Evolutionary conservation across 2,888 invertebrate genomes (phyloP).

Genomic region (Chrysodeixis includens): DNA sequence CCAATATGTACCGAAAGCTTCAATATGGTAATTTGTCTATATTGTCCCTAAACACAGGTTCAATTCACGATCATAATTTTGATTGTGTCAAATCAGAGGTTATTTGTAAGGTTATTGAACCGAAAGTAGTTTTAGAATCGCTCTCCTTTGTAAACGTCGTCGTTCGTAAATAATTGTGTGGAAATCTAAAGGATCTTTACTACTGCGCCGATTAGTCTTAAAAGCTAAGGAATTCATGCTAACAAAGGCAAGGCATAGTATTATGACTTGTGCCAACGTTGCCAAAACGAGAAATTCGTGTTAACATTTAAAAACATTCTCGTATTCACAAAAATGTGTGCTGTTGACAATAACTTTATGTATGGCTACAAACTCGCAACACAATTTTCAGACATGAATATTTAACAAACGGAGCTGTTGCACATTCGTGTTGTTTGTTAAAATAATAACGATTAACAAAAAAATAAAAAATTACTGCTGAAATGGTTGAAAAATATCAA

Average conservation of each 20-base stretch:
- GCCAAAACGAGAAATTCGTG: too few relatives aligned
- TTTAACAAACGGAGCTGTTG: not conserved
- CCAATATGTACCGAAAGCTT: slow-evolving; percentile 6
- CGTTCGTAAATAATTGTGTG: not conserved
- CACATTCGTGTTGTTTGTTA: not conserved
- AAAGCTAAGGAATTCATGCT: not conserved
- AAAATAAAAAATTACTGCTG: too few relatives aligned
- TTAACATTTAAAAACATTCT: too few relatives aligned
- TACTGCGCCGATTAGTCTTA: not conserved
- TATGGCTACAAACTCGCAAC: not conserved
- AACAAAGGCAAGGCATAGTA: not conserved
- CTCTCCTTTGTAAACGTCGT: not conserved
- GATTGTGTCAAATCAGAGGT: not conserved
- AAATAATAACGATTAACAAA: not conserved
- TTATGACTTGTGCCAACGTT: too few relatives aligned
- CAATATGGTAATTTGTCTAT: not conserved
- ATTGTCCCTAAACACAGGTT: slow-evolving; percentile 1
- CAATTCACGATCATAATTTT: not conserved
- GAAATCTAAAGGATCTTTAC: not conserved
- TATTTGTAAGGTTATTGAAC: not conserved
- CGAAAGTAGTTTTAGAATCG: not conserved
- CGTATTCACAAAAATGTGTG: not conserved
- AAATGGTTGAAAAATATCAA: too few relatives aligned
- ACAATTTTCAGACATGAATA: not conserved
- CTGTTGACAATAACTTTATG: not conserved